Base-by-base conservation (phyloP, 2,113 vertebrate genomes). In the Prolemur simus region DNA sequence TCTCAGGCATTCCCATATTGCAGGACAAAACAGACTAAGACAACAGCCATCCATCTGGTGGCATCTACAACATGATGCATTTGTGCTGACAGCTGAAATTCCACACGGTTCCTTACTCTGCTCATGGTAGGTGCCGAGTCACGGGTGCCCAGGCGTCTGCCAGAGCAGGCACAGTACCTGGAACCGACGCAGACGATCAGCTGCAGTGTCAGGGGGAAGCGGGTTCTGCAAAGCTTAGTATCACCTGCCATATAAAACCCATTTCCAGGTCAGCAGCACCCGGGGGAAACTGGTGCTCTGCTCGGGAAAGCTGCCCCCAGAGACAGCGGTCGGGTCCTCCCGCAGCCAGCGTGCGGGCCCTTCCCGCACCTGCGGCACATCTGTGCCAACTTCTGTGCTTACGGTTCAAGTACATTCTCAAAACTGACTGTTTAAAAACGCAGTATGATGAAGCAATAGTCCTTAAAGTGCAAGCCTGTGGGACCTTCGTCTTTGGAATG, bases 351-450 rank as follows among this genome's bases (percentile, higher is more conserved):
- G 52, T 21, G 20, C 34, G 21, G 10, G 29, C 37, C 5, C 87
- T 12, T 32, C 2, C 10, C 29, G 7, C 21, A 2, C 60, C 63
- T 5, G 23, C 1, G 23, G 21, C 20, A 25, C 34, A 1, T 20
- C 8, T 0, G 2, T 56, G 17, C 56, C 54, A 12, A 27, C 54
- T 5, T 13, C 21, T 27, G 69, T 83, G 54, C 71, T 12, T 9
- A 42, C 3, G 1, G 3, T 29, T n/a, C 47, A 27, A 0, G 12
- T 1, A 1, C 29, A 12, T 11, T 11, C 13, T 39, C 0, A 32
- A 39, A 42, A 32, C 52, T 74, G 54, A 23, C n/a, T 68, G 34
- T 23, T 81, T 27, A 9, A 10, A 81, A 39, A 39, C 15, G 27
- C 6, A 0, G 18, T 15, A 4, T 29, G 2, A 10, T 39, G 14